Conservation (phyloP, 2,113 vertebrate species). For the Paracanthobrama guichenoti region DNA sequence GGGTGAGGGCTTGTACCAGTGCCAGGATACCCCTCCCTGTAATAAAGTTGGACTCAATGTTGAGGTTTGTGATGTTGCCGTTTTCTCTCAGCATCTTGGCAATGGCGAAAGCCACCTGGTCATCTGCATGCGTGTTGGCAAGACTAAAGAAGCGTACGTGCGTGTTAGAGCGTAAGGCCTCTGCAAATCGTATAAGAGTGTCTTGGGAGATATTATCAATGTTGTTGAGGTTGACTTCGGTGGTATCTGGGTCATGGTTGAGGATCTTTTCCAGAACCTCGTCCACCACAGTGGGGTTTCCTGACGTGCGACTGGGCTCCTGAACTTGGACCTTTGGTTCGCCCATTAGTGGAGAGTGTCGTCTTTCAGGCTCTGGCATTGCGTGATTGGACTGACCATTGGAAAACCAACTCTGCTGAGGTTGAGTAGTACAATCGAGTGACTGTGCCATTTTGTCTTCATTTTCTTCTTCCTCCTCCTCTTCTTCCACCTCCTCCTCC, state of each 20-base stretch:
- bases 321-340: conserved; percentile 63
- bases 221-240: conserved; percentile 94
- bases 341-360: conserved; percentile 62
- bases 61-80: conserved; percentile 82
- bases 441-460: background rate
- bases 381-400: conserved; percentile 58
- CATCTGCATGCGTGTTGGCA: conserved; percentile 91
- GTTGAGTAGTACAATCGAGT: conserved; percentile 26
- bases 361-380: conserved; percentile 66
- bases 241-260: conserved; percentile 81
- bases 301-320: conserved; percentile 73
- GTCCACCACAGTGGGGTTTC: conserved; percentile 91
- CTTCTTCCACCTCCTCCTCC: conserved; percentile 47
- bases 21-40: conserved; percentile 92
- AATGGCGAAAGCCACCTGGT: conserved; percentile 84
- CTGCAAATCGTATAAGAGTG: conserved; percentile 86
- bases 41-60: conserved; percentile 96
- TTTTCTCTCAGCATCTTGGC: conserved; percentile 89
- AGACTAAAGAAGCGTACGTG: conserved; percentile 85
- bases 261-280: conserved; percentile 85
- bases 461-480: conserved; percentile 48
- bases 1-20: conserved; percentile 85
- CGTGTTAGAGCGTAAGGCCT: conserved; percentile 86
- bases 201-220: conserved; percentile 90
- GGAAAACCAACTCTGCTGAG: conserved; percentile 63